phyloP scores from a whole-genome alignment of 1,140 invertebrate species.

The Aphis craccivora region DNA sequence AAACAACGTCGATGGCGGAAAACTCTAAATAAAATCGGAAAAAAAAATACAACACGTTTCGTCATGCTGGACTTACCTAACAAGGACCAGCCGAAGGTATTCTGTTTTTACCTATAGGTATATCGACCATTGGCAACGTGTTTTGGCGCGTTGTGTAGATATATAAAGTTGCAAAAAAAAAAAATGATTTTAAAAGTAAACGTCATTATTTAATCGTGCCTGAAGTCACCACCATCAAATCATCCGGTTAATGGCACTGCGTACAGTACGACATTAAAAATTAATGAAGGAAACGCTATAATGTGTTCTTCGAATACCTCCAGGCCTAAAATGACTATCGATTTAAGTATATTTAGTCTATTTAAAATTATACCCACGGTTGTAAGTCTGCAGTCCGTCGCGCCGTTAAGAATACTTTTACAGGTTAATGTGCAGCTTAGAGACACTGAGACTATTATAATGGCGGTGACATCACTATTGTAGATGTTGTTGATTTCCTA shows the following conservation, averaged over 20 bases:
- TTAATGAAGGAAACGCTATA: constrained; percentile 2
- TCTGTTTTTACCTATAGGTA: neutral
- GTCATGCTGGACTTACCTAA: constrained; percentile 37
- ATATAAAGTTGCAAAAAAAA: neutral
- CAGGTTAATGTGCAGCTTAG: neutral
- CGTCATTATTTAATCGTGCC: neutral
- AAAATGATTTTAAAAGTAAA: neutral
- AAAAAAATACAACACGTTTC: neutral
- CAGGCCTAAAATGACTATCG: neutral
- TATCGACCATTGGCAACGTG: neutral
- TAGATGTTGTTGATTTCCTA: neutral
- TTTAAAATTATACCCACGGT: constrained; percentile 5
- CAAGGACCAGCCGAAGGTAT: neutral
- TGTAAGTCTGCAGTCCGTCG: neutral
- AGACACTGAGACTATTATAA: neutral
- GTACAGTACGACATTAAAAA: neutral
- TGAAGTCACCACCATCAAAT: neutral
- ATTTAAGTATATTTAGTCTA: constrained; percentile 5
- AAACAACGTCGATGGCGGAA: constrained; percentile 27
- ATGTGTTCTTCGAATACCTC: neutral
- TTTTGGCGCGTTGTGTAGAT: neutral
- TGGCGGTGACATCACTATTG: neutral
- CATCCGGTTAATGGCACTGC: neutral
- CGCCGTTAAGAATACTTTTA: neutral
- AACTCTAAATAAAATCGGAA: neutral